Evolutionary conservation across 2,797 vertebrate species (phyloP).

Genomic region (Chiropotes sagulatus): DNA sequence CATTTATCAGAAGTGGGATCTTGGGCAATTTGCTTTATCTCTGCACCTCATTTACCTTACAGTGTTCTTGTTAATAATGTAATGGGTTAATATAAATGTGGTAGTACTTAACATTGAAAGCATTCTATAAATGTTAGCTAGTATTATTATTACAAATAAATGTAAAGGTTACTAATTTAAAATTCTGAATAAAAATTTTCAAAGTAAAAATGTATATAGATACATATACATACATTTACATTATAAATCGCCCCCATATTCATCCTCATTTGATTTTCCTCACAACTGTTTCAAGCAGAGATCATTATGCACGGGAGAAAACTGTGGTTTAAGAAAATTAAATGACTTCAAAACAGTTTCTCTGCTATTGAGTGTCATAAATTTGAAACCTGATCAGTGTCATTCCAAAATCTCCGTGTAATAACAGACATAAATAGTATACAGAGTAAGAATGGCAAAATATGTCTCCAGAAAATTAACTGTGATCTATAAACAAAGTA

Average conservation of each 20-base stretch:
- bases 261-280: not conserved
- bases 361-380: not conserved
- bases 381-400: slow-evolving; percentile 6
- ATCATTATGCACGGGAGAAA: not conserved
- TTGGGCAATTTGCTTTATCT: not conserved
- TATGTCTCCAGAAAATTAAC: not conserved
- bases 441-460: not conserved
- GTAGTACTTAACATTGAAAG: not conserved
- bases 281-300: not conserved
- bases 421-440: not conserved
- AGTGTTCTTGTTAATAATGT: not conserved
- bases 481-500: not conserved
- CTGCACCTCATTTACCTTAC: not conserved
- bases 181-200: not conserved
- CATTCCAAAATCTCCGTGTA: not conserved
- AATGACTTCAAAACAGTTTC: not conserved
- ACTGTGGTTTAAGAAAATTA: slow-evolving; percentile 12
- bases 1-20: no score
- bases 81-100: not conserved
- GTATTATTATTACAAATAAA: not conserved
- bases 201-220: not conserved
- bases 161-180: not conserved
- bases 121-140: not conserved
- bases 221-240: not conserved
- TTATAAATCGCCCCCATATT: not conserved